phyloP scores from a whole-genome alignment of 2,797 vertebrate species.

The Pterois miles region DNA sequence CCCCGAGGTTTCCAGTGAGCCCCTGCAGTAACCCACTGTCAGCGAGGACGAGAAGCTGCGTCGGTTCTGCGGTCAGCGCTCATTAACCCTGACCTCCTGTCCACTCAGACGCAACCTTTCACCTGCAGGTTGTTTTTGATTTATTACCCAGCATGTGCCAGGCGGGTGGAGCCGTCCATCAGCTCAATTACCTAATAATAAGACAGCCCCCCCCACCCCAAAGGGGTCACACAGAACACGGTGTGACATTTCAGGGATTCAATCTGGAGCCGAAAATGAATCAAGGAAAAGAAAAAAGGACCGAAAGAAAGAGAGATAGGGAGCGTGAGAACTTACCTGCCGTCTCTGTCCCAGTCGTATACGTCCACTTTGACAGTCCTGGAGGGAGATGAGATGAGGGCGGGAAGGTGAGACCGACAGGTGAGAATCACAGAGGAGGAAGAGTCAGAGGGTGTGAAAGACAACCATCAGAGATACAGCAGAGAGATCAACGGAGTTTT shows the following conservation, averaged over 20 bases:
- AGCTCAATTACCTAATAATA: neutral
- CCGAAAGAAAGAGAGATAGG: too few relatives aligned
- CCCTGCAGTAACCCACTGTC: neutral
- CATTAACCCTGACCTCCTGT: constrained; percentile 8
- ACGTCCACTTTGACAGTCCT: constrained; percentile 94
- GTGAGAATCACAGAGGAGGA: constrained; percentile 1
- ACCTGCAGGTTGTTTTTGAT: constrained; percentile 15
- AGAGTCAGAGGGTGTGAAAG: neutral
- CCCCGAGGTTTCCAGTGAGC: neutral
- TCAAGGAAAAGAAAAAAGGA: neutral
- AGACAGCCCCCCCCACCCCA: neutral
- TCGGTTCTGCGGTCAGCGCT: neutral
- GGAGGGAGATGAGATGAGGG: constrained; percentile 37
- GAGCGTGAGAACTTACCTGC: constrained; percentile 56
- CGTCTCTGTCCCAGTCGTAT: constrained; percentile 90
- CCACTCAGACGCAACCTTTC: constrained; percentile 17
- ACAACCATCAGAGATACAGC: neutral
- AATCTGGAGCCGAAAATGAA: constrained; percentile 32
- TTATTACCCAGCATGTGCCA: constrained; percentile 2
- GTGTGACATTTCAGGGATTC: constrained; percentile 39
- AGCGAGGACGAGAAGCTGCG: neutral
- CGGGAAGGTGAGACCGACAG: neutral
- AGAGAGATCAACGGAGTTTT: neutral
- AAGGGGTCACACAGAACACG: constrained; percentile 7
- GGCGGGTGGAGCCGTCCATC: neutral